Percentiles rank a stretch among this genome's conserved stretches.
Conservation (phyloP, 92 coral and sea anemone genomes). For the Desmophyllum pertusum region DNA sequence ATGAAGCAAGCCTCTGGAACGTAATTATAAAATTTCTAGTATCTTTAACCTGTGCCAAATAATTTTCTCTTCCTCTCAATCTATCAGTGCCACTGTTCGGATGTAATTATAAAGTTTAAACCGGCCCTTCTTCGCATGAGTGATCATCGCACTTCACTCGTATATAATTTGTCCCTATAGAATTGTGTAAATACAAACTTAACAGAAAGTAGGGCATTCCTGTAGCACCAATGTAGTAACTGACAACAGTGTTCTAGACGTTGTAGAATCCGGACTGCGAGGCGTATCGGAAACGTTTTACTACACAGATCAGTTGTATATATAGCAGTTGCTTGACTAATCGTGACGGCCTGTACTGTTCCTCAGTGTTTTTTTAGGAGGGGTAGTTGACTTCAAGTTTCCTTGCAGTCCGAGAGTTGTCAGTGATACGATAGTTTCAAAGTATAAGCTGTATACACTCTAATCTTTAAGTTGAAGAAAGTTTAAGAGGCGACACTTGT, state of each 20-base stretch:
- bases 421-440: neutral
- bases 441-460: neutral
- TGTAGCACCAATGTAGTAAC: constrained; percentile 29
- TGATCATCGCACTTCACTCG: constrained; percentile 37
- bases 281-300: constrained; percentile 46
- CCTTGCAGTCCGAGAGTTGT: neutral
- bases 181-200: constrained; percentile 40
- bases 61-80: neutral
- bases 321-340: constrained; percentile 16
- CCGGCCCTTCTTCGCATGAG: constrained; percentile 32
- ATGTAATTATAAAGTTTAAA: constrained; percentile 21
- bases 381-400: neutral
- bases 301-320: constrained; percentile 35
- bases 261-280: neutral
- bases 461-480: neutral
- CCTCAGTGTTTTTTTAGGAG: neutral
- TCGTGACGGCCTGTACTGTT: neutral
- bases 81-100: constrained; percentile 19
- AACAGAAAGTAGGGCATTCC: constrained; percentile 47
- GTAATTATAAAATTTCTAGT: neutral
- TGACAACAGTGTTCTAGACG: constrained; percentile 6
- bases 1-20: neutral
- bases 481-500: neutral
- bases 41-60: neutral
- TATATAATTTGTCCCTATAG: constrained; percentile 28